Percentiles rank a stretch among this genome's conserved stretches.
phyloP scores from a whole-genome alignment of 2,113 vertebrate genomes.

The Cavia aperea region DNA sequence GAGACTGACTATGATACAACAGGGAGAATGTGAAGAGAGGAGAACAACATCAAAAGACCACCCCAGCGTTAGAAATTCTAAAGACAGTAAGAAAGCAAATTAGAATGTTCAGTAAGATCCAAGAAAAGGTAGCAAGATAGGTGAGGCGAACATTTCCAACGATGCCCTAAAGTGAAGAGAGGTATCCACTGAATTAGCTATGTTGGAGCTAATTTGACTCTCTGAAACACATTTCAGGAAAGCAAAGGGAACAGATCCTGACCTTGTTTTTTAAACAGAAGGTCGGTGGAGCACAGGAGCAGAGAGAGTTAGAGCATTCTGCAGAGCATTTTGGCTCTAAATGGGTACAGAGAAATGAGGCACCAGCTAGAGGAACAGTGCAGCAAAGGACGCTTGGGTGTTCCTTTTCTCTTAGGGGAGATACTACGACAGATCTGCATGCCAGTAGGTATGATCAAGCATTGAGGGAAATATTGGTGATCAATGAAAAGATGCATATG shows the following conservation, averaged over 20 bases:
- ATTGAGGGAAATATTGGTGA: background rate
- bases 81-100: background rate
- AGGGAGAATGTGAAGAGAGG: background rate
- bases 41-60: background rate
- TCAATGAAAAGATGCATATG: background rate
- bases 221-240: background rate
- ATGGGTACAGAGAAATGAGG: background rate
- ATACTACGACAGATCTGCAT: background rate
- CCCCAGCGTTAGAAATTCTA: background rate
- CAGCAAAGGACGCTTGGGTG: background rate
- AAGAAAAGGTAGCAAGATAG: background rate
- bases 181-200: background rate
- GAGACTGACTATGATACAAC: background rate
- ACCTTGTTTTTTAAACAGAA: background rate
- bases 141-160: background rate
- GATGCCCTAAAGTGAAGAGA: background rate
- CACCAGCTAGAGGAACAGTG: background rate
- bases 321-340: background rate
- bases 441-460: background rate
- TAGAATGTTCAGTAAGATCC: background rate
- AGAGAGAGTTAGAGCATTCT: background rate
- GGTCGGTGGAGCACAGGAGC: background rate
- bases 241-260: fast-evolving
- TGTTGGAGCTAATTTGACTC: background rate
- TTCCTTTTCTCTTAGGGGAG: background rate